Evolutionary conservation across 2,797 vertebrate genomes (phyloP).

Genomic region (Chrysocyon brachyurus): DNA sequence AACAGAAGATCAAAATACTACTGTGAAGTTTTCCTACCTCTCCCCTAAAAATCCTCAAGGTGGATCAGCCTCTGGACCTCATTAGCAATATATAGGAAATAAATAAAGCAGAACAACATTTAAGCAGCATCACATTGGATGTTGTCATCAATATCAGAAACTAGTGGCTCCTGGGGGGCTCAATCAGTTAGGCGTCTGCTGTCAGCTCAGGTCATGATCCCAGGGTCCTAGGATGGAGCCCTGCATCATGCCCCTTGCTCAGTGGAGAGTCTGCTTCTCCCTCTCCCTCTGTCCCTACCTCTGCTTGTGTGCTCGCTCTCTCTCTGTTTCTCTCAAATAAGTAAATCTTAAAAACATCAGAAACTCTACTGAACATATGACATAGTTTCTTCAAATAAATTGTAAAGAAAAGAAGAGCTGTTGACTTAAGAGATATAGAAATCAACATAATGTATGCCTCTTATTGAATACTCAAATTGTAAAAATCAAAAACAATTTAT

Average conservation of each 20-base stretch:
- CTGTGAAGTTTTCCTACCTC: conserved; percentile 29
- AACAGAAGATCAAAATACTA: neutral
- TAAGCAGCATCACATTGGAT: neutral
- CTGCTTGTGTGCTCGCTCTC: neutral
- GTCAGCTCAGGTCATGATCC: neutral
- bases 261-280: neutral
- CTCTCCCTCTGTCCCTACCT: neutral
- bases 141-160: conserved; percentile 33
- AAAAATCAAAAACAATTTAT: conserved; percentile 34
- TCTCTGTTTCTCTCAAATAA: neutral
- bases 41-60: neutral
- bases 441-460: neutral
- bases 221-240: neutral
- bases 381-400: conserved; percentile 43
- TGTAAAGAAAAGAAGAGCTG: neutral
- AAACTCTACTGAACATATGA: neutral
- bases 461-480: neutral
- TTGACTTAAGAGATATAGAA: neutral
- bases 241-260: neutral
- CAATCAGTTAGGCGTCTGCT: neutral
- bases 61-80: conserved; percentile 33
- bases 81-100: conserved; percentile 6
- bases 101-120: neutral
- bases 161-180: neutral
- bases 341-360: neutral